Percentiles rank a stretch among this genome's conserved stretches.
Conservation (phyloP, 2,797 vertebrate species). For the Halcyon badia region DNA sequence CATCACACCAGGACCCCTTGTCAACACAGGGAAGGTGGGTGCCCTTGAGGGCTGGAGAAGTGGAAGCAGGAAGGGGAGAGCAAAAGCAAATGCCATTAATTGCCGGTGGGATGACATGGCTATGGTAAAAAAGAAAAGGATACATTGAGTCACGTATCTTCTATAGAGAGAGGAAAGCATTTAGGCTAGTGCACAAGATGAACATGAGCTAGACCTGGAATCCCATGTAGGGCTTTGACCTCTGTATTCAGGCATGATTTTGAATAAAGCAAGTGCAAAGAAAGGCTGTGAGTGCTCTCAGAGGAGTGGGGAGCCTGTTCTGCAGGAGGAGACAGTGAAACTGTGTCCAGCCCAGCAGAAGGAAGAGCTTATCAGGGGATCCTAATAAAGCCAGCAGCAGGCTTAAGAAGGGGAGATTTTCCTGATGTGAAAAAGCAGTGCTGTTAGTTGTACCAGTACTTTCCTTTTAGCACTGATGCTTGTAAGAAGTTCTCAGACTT, state of each 20-base stretch:
- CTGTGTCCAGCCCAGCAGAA: not conserved
- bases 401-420: not conserved
- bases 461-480: not conserved
- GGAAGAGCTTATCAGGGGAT: not conserved
- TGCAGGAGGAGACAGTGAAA: not conserved
- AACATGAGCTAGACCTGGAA: not conserved
- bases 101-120: not conserved
- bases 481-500: not conserved
- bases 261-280: not conserved
- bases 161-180: not conserved
- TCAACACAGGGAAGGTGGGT: not conserved
- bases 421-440: not conserved
- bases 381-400: not conserved
- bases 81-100: not conserved
- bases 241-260: not conserved
- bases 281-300: not conserved
- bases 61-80: not conserved
- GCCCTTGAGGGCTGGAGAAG: not conserved
- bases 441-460: not conserved
- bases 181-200: not conserved
- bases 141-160: not conserved
- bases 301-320: rapidly evolving
- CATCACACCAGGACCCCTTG: not conserved
- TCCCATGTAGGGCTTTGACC: not conserved
- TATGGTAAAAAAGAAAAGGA: not conserved